A percentile compares a stretch with the other conserved stretches of the same genome.
Evolutionary conservation across 1,140 invertebrate genomes (phyloP).

Genomic region (Rhagoletis pomonella): DNA sequence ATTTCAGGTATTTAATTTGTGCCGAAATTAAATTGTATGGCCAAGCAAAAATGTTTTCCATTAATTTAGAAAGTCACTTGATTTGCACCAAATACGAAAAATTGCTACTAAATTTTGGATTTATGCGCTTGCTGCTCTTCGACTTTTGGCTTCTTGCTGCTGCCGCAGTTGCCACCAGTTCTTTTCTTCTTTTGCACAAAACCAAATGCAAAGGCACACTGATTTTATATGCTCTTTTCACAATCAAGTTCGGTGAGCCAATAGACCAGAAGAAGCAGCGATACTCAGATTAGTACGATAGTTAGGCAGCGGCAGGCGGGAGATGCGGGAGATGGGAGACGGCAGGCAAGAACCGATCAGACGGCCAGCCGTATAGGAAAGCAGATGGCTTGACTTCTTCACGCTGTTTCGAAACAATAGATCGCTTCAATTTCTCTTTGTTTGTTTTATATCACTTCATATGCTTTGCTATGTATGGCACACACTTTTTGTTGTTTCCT

Average conservation of each 20-base stretch:
- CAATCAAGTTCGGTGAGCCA: background rate
- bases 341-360: background rate
- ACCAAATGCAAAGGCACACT: background rate
- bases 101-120: background rate
- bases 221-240: slow-evolving; percentile 29
- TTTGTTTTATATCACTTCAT: background rate
- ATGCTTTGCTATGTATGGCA: background rate
- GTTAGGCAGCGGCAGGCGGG: background rate
- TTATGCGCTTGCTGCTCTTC: background rate
- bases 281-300: background rate
- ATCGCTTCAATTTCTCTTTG: background rate
- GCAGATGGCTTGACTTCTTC: background rate
- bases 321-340: background rate
- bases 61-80: slow-evolving; percentile 21
- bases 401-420: background rate
- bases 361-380: too few species aligned
- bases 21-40: slow-evolving; percentile 1
- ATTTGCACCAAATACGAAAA: background rate
- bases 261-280: background rate
- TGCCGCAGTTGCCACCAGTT: background rate
- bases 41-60: slow-evolving; percentile 13
- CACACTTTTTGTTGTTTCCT: background rate
- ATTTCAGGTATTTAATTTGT: slow-evolving; percentile 42
- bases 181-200: slow-evolving; percentile 24
- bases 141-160: slow-evolving; percentile 10